Evolutionary conservation across 2,797 vertebrate genomes (phyloP).

Genomic region (Prionace glauca): DNA sequence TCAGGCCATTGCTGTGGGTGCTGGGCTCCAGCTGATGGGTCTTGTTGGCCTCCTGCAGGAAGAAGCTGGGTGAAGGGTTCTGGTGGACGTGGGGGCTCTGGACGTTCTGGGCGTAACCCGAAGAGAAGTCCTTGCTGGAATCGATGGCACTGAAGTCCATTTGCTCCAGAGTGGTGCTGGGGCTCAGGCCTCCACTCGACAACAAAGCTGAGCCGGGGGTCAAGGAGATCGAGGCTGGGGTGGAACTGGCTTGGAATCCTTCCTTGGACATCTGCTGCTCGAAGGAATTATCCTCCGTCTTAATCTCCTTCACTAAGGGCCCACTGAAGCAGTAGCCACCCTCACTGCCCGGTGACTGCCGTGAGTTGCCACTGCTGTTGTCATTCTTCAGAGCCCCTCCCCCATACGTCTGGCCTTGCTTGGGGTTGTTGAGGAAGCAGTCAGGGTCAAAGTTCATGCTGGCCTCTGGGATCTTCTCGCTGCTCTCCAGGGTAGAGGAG

Average conservation of each 20-base stretch:
- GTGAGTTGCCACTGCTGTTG: conserved; percentile 63
- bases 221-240: conserved; percentile 73
- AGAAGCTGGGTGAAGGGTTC: conserved; percentile 92
- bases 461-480: conserved; percentile 88
- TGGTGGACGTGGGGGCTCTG: conserved; percentile 89
- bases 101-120: conserved; percentile 79
- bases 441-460: conserved; percentile 98
- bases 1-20: conserved; percentile 60
- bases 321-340: conserved; percentile 65
- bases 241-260: conserved; percentile 62
- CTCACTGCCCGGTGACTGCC: conserved; percentile 62
- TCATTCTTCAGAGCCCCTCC: conserved; percentile 87
- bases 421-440: conserved; percentile 99
- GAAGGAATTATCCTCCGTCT: conserved; percentile 94
- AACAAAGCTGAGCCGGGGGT: conserved; percentile 77
- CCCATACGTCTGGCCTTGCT: conserved; percentile 97
- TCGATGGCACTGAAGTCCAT: conserved; percentile 99
- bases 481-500: conserved; percentile 85
- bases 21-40: conserved; percentile 61
- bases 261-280: conserved; percentile 96
- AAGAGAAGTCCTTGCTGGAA: conserved; percentile 87
- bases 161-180: conserved; percentile 95
- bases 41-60: conserved; percentile 85
- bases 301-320: conserved; percentile 87
- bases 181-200: conserved; percentile 90